Conservation (phyloP, 2,113 vertebrate genomes). For the Rhagologus leucostigma region DNA sequence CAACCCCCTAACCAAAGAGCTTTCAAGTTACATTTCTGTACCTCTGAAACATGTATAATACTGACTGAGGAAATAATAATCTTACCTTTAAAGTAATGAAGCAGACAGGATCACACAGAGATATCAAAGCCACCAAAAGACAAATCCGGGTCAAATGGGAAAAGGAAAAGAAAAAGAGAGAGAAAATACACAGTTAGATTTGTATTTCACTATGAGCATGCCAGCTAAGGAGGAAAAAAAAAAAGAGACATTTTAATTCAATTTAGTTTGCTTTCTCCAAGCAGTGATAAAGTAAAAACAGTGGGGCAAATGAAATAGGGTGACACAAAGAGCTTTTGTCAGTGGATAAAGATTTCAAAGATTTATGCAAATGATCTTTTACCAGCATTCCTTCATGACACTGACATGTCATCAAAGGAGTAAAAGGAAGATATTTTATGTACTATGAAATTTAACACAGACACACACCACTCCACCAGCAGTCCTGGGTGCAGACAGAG, state of each 20-base stretch:
- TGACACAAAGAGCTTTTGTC: neutral
- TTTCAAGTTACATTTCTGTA: neutral
- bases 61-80: neutral
- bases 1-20: neutral
- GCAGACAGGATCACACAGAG: neutral
- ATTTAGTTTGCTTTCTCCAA: neutral
- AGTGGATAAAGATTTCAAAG: conserved; percentile 1
- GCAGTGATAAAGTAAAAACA: neutral
- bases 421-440: neutral
- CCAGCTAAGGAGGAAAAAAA: neutral
- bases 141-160: conserved; percentile 8
- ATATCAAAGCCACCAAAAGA: conserved; percentile 43
- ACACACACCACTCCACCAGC: neutral
- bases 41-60: neutral
- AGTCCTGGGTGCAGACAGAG: neutral
- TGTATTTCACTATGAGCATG: neutral
- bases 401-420: neutral
- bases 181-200: neutral
- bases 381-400: neutral
- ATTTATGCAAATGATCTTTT: neutral
- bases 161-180: neutral
- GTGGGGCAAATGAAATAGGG: neutral
- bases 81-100: conserved; percentile 48
- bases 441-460: neutral
- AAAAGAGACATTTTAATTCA: neutral